Evolutionary conservation across 2,888 invertebrate genomes (phyloP).

Genomic region (Apoderus coryli): DNA sequence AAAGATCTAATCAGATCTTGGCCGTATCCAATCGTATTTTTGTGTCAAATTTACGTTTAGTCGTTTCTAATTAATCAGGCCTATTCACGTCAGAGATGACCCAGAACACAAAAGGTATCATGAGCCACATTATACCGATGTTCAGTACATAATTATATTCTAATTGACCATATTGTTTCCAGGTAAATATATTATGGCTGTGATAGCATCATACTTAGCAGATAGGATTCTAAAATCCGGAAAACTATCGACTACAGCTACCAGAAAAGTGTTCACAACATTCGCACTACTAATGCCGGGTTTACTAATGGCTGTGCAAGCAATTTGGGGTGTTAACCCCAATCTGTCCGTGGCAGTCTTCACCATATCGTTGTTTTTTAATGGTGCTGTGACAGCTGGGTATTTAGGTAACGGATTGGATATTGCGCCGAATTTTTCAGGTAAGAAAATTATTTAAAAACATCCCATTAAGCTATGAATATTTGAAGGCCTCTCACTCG

Average conservation of each 20-base stretch:
- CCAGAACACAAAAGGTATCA: too few relatives aligned
- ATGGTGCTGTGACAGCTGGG: conserved; percentile 75
- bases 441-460: too few relatives aligned
- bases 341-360: conserved; percentile 64
- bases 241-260: conserved; percentile 55
- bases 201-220: conserved; percentile 57
- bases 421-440: conserved; percentile 79
- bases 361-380: conserved; percentile 64
- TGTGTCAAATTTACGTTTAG: too few relatives aligned
- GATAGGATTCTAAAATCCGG: conserved; percentile 54
- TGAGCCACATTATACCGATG: too few relatives aligned
- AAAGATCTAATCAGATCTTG: too few relatives aligned
- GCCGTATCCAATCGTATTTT: too few relatives aligned
- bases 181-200: conserved; percentile 63
- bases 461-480: too few relatives aligned
- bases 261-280: conserved; percentile 52
- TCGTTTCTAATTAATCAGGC: too few relatives aligned
- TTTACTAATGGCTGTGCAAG: conserved; percentile 60
- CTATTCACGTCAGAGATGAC: too few relatives aligned
- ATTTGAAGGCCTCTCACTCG: too few relatives aligned
- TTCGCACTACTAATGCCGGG: conserved; percentile 50
- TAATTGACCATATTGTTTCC: too few relatives aligned
- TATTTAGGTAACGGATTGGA: conserved; percentile 76
- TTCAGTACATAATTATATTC: too few relatives aligned
- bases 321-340: conserved; percentile 54